Base-by-base conservation (phyloP, 2,113 vertebrate genomes). In the Etia nguti region DNA sequence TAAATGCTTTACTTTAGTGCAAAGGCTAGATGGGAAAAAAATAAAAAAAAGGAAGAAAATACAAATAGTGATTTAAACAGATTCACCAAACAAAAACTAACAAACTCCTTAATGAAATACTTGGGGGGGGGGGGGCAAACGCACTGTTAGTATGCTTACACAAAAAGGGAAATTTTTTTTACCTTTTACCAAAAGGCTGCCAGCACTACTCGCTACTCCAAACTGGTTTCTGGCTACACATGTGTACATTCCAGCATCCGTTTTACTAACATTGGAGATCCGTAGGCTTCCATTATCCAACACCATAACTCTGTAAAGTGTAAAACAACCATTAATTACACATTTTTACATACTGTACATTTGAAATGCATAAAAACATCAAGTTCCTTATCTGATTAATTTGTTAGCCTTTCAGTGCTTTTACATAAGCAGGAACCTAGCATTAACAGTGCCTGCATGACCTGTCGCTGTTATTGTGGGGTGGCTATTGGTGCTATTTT, bases 111-210 rank as follows among this genome's bases (percentile, higher is more conserved):
- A 24, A 10, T 46, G 13, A 73, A 73, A 46, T 73, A 73, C n/a
- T 70, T 65, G 60, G n/a, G 12, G 5, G 59, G 31, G 31, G 31
- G 15, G 3, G 2, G 38, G 1, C 20, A 68, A 41, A 22, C 1
- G 41, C 62, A 41, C 62, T 34, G 6, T 77, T 77, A 31, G 18
- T 52, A 6, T 77, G 46, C 48, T 62, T 59, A 77, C 1, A 18
- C 7, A 31, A 31, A 55, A 55, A 77, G 10, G 18, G 10, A 59
- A 77, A 12, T 59, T 46, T 9, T 34, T 4, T 88, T 89, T 95
- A 99, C 98, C 98, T 98, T 99, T 99, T 16, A 99, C 98, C 52
- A 98, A 70, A 79, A 99, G 95, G 84, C 95, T 98, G 41, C 98
- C 98, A 0, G 97, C 96, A 90, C 98, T 99, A 95, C 98, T 99